Conservation (phyloP, 2,797 vertebrate genomes). For the Danio albolineatus region DNA sequence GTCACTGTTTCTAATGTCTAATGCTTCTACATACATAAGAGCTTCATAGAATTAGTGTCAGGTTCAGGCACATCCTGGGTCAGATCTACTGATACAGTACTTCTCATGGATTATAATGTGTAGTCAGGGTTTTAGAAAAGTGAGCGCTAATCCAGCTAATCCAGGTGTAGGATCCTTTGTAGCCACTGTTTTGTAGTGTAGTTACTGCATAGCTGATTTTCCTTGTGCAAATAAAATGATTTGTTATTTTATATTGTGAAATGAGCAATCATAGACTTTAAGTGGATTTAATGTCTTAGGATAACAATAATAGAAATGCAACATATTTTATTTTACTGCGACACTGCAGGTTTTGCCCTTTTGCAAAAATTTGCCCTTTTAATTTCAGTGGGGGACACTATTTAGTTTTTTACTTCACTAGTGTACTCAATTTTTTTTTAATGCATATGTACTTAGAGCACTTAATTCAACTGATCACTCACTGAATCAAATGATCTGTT, state of each 20-base stretch:
- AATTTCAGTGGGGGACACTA: no score
- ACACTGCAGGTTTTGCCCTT: no score
- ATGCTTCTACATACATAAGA: constrained; percentile 10
- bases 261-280: background rate
- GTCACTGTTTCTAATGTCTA: constrained; percentile 32
- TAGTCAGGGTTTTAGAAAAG: background rate
- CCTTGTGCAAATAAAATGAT: background rate
- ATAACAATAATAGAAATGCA: no score
- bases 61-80: background rate
- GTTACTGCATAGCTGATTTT: background rate
- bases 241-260: background rate
- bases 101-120: background rate
- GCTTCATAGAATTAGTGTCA: constrained; percentile 23
- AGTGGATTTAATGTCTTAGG: no score
- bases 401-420: no score
- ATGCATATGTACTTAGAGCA: no score
- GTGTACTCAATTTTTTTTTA: no score
- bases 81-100: background rate
- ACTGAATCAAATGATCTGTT: no score
- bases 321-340: no score
- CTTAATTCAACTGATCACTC: no score
- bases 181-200: background rate
- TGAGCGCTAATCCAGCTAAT: background rate
- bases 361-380: no score
- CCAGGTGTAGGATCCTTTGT: background rate